Evolutionary conservation across 2,113 vertebrate species (phyloP).

Genomic region (Alectura lathami): DNA sequence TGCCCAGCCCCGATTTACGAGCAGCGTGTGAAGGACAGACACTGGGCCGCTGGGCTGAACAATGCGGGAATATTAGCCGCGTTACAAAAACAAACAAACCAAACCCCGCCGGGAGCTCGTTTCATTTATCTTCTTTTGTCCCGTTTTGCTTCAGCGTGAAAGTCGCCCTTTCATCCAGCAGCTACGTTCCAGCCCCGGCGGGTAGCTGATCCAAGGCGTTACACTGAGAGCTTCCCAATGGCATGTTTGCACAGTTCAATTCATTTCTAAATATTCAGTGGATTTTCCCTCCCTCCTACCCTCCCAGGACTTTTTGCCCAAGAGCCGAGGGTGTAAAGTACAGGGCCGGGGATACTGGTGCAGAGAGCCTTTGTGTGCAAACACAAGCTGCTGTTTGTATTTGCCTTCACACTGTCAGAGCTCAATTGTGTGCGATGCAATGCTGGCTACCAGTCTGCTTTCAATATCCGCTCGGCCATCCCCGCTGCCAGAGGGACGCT

Average conservation of each 20-base stretch:
- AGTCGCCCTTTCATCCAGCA: slow-evolving; percentile 68
- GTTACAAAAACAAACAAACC: slow-evolving; percentile 76
- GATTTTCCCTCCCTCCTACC: slow-evolving; percentile 21
- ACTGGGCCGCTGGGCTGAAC: slow-evolving; percentile 56
- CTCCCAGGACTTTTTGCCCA: neutral
- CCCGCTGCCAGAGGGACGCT: slow-evolving; percentile 72
- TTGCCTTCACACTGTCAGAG: slow-evolving; percentile 56
- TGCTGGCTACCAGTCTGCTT: slow-evolving; percentile 70
- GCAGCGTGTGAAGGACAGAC: slow-evolving; percentile 50
- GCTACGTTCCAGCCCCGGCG: slow-evolving; percentile 63
- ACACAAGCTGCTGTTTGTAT: slow-evolving; percentile 41
- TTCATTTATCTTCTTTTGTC: slow-evolving; percentile 75
- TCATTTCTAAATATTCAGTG: slow-evolving; percentile 60
- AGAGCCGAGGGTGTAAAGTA: slow-evolving; percentile 59
- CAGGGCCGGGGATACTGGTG: slow-evolving; percentile 30
- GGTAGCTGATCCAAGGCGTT: slow-evolving; percentile 30
- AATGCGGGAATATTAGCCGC: slow-evolving; percentile 72
- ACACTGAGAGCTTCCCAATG: slow-evolving; percentile 19
- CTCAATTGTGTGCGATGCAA: slow-evolving; percentile 67
- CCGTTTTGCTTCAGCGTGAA: slow-evolving; percentile 71
- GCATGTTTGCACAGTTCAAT: slow-evolving; percentile 66
- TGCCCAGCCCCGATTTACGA: slow-evolving; percentile 47
- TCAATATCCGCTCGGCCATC: slow-evolving; percentile 75
- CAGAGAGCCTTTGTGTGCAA: slow-evolving; percentile 56
- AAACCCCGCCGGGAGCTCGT: slow-evolving; percentile 58